Base-by-base conservation (phyloP, 2,797 vertebrate genomes). In the Melanotaenia pygmaea region DNA sequence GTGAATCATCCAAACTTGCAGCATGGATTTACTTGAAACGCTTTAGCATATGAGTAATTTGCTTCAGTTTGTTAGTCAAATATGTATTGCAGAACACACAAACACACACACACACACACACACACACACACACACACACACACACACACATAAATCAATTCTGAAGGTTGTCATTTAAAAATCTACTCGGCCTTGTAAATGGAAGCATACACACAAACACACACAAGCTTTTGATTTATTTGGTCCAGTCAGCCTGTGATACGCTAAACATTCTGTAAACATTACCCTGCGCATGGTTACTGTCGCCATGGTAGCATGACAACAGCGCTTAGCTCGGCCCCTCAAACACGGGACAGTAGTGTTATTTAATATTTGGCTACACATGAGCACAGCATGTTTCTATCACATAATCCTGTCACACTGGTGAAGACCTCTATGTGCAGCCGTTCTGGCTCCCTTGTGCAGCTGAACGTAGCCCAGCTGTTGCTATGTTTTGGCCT, bases 251-350 rank as follows among this genome's bases (percentile, higher is more conserved):
- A 60, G 71, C 76, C 87, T 61, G 93, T 92, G 92, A 94, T 91
- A 92, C 94, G 93, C 95, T 90, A 96, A 97, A 96, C 95, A 95
- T 94, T 96, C 80, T 93, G 95, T 97, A 97, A 97, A 98, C 96
- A 98, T 91, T 91, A 91, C 90, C 93, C 93, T 91, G 93, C 88
- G 91, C 95, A 87, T 98, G 95, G 97, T 97, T 94, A 99, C 97
- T 5, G 96, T 99, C 94, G 89, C 97, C 96, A 97, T 96, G 93
- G 96, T 93, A 96, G 95, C 95, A 76, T 84, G 94, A 96, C 95
- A 97, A 98, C 96, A 98, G 91, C 87, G 88, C 92, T 88, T 86
- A 4, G 92, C 90, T 89, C 91, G 66, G 88, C 90, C 94, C 94
- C 95, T 89, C 92, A 96, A 96, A 96, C 95, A 95, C 93, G 87